Base-by-base conservation (phyloP, 2,797 vertebrate species). In the Cyprinella venusta region DNA sequence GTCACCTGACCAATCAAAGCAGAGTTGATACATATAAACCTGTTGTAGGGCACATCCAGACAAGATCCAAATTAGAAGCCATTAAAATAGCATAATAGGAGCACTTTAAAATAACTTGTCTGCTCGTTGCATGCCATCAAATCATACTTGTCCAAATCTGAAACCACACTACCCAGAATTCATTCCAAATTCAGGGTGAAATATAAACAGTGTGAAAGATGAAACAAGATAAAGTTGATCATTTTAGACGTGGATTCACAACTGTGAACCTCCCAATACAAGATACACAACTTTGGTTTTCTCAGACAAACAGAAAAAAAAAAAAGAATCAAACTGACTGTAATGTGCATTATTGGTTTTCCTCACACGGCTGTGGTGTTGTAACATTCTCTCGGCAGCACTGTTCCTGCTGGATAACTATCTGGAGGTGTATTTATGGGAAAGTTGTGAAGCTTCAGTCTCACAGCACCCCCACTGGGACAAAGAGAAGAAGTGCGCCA, bases 381-480 rank as follows among this genome's bases (percentile, higher is more conserved):
- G 10, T 50, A 42, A 26, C 61, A 48, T 56, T 80, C 2, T 81
- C 16, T 48, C 30, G 86, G n/a, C 81, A 96, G 95, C 93, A 54
- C 86, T 95, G 76, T 95, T 95, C 89, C 89, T 96, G 48, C 89
- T 96, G 2, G 95, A 96, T 88, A 96, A 95, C 89, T 92, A 87
- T 24, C 89, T 96, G 88, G 95, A 95, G 90, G 93, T 96, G 38
- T 96, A 96, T 90, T 89, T 96, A 89, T 96, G 95, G 95, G 94
- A 95, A 90, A 89, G 92, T 79, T 89, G 87, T 84, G 89, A 90
- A 75, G 83, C 88, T 0, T 88, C 89, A 61, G 90, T 89, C 75
- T 88, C 85, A 0, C 91, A 92, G 82, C 80, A 83, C 86, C 89
- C 91, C 83, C 80, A 75, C 82, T 95, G 95, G 94, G 89, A 91